These are phyloP conservation scores for Bombus vancouverensis DNA, from an alignment of 1,140 invertebrate genomes.

Conservation along the genomic window DNA sequence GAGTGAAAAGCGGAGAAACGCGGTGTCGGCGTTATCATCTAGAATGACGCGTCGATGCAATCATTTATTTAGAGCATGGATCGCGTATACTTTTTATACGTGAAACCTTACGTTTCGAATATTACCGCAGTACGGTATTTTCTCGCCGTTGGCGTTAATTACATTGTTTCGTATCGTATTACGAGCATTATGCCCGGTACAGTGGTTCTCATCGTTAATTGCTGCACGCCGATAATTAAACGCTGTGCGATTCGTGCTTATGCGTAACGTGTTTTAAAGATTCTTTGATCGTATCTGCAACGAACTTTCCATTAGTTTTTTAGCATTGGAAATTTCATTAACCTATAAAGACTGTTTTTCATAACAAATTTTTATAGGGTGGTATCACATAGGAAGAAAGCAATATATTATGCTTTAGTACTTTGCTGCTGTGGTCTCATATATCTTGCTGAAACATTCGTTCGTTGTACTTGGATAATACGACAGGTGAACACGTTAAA, in stretches of 20 bases:
- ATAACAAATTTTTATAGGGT: not conserved
- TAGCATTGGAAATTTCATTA: not conserved
- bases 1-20: slow-evolving; percentile 18
- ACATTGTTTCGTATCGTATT: not conserved
- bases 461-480: not conserved
- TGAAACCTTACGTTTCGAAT: not conserved
- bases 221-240: slow-evolving; percentile 10
- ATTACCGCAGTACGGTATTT: not conserved
- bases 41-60: not conserved
- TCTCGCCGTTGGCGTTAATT: slow-evolving; percentile 5
- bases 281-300: not conserved
- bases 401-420: not conserved
- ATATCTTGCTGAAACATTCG: not conserved
- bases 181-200: not conserved
- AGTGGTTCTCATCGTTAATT: not conserved
- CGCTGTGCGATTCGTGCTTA: no score
- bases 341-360: not conserved
- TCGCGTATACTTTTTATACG: slow-evolving; percentile 2
- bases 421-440: no score
- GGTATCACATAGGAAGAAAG: not conserved
- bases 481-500: not conserved
- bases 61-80: no score
- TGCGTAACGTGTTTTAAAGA: no score
- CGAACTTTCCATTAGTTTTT: not conserved
- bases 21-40: not conserved